Evolutionary conservation across 2,797 vertebrate species (phyloP).

Genomic region (Oreonectes daqikongensis): DNA sequence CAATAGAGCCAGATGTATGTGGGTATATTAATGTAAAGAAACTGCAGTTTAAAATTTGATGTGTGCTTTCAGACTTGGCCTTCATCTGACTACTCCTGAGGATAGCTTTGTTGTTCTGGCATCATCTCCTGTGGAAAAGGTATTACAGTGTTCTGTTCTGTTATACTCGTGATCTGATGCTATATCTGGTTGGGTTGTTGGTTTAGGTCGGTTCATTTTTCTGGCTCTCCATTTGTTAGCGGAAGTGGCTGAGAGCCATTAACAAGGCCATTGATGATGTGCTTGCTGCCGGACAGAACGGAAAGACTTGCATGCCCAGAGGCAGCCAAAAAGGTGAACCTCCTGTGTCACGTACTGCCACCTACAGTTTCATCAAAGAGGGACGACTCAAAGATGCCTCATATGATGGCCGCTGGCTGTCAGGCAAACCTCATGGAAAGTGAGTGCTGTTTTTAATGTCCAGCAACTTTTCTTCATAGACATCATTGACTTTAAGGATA

Average conservation of each 20-base stretch:
- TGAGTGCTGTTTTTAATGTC: conserved; percentile 60
- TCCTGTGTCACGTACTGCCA: conserved; percentile 87
- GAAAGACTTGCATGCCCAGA: conserved; percentile 68
- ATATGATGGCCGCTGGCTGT: conserved; percentile 90
- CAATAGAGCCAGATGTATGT: not conserved
- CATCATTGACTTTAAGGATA: too few relatives aligned
- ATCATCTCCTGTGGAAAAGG: conserved; percentile 92
- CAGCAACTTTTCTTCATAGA: too few relatives aligned
- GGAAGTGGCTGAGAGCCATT: conserved; percentile 90
- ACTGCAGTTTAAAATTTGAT: too few relatives aligned
- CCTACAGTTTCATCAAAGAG: conserved; percentile 89
- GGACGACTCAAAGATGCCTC: conserved; percentile 88
- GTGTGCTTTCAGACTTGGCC: conserved; percentile 67
- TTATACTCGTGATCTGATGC: not conserved
- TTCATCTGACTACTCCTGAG: conserved; percentile 93
- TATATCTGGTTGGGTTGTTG: not conserved
- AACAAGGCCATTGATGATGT: conserved; percentile 92
- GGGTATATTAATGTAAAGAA: not conserved
- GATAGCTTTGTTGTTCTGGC: conserved; percentile 90
- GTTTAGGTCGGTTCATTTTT: not conserved
- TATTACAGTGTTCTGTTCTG: too few relatives aligned
- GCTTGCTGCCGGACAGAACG: conserved; percentile 76
- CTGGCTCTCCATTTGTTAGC: conserved; percentile 72
- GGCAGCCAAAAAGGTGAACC: conserved; percentile 79
- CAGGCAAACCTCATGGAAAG: conserved; percentile 91